A percentile compares a stretch with the other conserved stretches of the same genome.
Evolutionary conservation across 2,888 invertebrate species (phyloP).

Genomic region (Rhorus exstirpatorius): DNA sequence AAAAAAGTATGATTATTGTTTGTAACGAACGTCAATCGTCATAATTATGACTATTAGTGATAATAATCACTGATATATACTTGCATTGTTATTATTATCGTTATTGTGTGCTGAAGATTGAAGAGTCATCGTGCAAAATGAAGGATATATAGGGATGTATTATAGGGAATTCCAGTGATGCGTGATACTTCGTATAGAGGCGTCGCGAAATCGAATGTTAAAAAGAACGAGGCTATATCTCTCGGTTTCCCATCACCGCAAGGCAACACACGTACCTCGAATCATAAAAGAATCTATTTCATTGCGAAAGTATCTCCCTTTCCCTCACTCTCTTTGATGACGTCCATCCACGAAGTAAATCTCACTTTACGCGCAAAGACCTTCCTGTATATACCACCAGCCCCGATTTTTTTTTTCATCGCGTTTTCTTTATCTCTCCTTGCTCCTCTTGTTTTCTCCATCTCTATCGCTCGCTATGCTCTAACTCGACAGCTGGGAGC

Average conservation of each 20-base stretch:
- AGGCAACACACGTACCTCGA: slow-evolving; percentile 75
- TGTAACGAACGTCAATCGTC: no score
- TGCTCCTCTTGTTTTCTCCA: slow-evolving; percentile 53
- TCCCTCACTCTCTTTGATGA: slow-evolving; percentile 13
- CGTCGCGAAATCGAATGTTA: slow-evolving; percentile 33
- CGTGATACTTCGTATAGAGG: slow-evolving; percentile 11
- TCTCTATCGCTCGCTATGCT: slow-evolving; percentile 53
- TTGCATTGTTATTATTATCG: no score
- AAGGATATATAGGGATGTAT: slow-evolving; percentile 49
- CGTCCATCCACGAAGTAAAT: no score
- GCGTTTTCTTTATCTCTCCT: slow-evolving; percentile 39
- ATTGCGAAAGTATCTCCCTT: slow-evolving; percentile 57
- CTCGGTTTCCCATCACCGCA: slow-evolving; percentile 39
- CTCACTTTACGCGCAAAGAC: slow-evolving; percentile 63
- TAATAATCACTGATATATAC: no score
- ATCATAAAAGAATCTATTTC: slow-evolving; percentile 85
- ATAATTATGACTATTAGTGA: no score
- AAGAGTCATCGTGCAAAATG: slow-evolving; percentile 17
- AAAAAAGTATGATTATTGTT: no score
- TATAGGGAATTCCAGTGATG: not conserved
- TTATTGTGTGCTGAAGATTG: no score
- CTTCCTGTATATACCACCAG: slow-evolving; percentile 58
- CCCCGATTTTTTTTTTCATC: not conserved
- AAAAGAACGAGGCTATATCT: slow-evolving; percentile 29
- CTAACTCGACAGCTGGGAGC: slow-evolving; percentile 49